These are phyloP conservation scores for Conchocele bisecta DNA, from an alignment of 2,888 invertebrate genomes.

Conservation along the genomic window DNA sequence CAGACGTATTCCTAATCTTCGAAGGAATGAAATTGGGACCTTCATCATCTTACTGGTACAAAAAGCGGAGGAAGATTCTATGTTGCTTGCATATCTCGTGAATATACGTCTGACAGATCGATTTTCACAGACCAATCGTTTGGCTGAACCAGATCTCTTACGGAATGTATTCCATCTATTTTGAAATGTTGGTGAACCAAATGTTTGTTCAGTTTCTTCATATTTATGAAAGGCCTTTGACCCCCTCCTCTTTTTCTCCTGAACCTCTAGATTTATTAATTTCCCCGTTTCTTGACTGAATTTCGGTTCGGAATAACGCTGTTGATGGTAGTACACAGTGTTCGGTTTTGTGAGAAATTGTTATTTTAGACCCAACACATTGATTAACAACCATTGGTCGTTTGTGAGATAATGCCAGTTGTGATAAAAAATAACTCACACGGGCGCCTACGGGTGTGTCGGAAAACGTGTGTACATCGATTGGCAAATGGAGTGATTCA, in stretches of 20 bases:
- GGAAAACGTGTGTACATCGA: too few species aligned
- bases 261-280: not conserved
- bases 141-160: slow-evolving; percentile 12
- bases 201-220: too few species aligned
- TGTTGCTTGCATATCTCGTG: too few species aligned
- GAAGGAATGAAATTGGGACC: slow-evolving; percentile 6
- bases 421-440: too few species aligned
- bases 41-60: slow-evolving; percentile 26
- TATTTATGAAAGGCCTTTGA: too few species aligned
- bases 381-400: not conserved
- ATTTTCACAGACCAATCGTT: too few species aligned
- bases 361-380: slow-evolving; percentile 2
- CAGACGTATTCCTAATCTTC: slow-evolving; percentile 15
- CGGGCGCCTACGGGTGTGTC: too few species aligned
- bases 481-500: too few species aligned
- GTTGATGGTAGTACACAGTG: not conserved
- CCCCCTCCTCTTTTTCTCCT: not conserved
- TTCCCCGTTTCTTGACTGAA: not conserved
- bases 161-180: slow-evolving; percentile 25
- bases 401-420: too few species aligned
- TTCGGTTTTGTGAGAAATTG: not conserved
- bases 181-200: slow-evolving; percentile 31
- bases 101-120: too few species aligned
- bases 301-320: not conserved
- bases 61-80: too few species aligned